These are phyloP conservation scores for Saxidomus purpurata DNA, from an alignment of 1,140 invertebrate species.

Conservation along the genomic window DNA sequence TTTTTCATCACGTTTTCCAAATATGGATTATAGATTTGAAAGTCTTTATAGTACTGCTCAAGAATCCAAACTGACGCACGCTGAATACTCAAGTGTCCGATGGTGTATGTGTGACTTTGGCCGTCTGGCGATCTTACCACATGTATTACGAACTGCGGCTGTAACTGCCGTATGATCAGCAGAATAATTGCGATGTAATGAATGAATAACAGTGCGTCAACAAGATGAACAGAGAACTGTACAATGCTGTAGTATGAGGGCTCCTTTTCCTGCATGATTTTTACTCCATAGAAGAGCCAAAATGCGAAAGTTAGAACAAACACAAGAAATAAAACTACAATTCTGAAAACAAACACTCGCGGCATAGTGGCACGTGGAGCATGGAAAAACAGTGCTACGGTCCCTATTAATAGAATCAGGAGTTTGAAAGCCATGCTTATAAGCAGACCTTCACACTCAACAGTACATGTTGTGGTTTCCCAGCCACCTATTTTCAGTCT, in stretches of 20 bases:
- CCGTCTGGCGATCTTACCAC: conserved; percentile 98
- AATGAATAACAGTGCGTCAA: conserved; percentile 97
- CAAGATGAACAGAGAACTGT: conserved; percentile 95
- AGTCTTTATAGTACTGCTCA: conserved; percentile 98
- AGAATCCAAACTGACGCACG: conserved; percentile 97
- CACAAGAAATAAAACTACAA: conserved; percentile 95
- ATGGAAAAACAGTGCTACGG: conserved; percentile 92
- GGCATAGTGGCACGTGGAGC: conserved; percentile 93
- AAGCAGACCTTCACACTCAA: conserved; percentile 96
- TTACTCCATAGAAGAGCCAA: conserved; percentile 99
- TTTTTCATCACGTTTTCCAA: conserved; percentile 87
- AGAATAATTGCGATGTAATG: conserved; percentile 97
- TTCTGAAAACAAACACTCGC: conserved; percentile 96
- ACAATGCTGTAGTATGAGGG: conserved; percentile 90
- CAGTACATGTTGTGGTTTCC: conserved; percentile 90
- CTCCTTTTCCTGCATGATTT: conserved; percentile 84
- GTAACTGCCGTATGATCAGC: conserved; percentile 96
- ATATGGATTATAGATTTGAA: conserved; percentile 98
- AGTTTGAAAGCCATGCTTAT: conserved; percentile 97
- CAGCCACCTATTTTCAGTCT: conserved; percentile 87
- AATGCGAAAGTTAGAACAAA: conserved; percentile 97
- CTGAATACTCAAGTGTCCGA: conserved; percentile 97
- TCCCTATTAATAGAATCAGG: conserved; percentile 95
- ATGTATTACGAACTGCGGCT: conserved; percentile 96
- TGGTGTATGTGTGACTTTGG: conserved; percentile 90